Evolutionary conservation across 2,888 invertebrate species (phyloP).

Genomic region (Eumerus sabulonum): DNA sequence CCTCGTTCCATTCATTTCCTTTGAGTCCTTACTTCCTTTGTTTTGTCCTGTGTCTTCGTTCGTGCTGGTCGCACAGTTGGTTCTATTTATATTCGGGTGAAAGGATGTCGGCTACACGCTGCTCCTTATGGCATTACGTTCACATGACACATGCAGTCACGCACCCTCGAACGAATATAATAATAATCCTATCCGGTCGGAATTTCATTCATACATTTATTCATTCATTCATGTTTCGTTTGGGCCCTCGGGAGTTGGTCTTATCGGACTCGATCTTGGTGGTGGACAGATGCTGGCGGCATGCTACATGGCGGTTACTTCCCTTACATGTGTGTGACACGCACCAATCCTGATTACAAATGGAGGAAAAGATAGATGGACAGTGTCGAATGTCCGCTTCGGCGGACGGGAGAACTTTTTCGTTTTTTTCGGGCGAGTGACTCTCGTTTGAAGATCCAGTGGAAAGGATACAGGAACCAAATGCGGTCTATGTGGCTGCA

Average conservation of each 20-base stretch:
- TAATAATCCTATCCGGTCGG: constrained; percentile 65
- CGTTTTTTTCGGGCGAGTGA: constrained; percentile 3
- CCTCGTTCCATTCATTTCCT: constrained; percentile 4
- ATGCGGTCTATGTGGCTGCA: too few relatives aligned
- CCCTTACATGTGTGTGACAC: constrained; percentile 50
- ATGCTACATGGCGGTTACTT: constrained; percentile 42
- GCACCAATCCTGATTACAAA: constrained; percentile 34
- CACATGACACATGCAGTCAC: constrained; percentile 63
- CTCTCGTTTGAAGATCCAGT: not conserved
- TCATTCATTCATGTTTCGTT: constrained; percentile 29
- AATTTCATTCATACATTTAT: constrained; percentile 49
- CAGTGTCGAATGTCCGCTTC: constrained; percentile 39
- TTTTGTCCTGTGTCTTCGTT: constrained; percentile 9
- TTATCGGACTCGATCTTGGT: too few relatives aligned
- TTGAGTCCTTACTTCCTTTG: not conserved
- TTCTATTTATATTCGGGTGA: constrained; percentile 45
- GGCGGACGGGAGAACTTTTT: not conserved
- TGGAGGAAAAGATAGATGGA: not conserved
- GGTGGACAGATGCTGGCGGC: constrained; percentile 58
- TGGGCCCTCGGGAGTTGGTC: not conserved
- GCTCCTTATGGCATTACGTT: not conserved
- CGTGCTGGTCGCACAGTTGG: not conserved
- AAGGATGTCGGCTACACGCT: constrained; percentile 42
- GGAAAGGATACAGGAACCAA: not conserved
- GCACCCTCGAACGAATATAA: constrained; percentile 56